These are phyloP conservation scores for Aplochiton taeniatus DNA, from an alignment of 2,797 vertebrate species.

Conservation along the genomic window DNA sequence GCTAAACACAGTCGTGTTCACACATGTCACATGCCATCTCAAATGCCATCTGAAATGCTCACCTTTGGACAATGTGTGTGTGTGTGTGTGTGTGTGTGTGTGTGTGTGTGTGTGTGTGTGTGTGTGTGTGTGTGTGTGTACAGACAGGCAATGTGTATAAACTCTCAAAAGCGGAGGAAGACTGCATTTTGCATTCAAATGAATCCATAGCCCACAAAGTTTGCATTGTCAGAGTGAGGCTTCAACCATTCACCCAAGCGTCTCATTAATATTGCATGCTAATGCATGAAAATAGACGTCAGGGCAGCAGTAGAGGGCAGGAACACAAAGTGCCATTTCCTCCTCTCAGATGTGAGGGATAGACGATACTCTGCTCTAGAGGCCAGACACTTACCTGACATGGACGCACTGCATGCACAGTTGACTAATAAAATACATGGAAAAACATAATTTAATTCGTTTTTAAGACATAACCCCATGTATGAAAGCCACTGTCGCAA, in stretches of 20 bases:
- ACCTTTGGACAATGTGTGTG: constrained; percentile 1
- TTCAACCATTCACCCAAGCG: constrained; percentile 39
- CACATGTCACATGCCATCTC: constrained; percentile 38
- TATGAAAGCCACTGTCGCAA: neutral
- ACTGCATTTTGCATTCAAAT: neutral
- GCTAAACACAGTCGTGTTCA: constrained; percentile 43
- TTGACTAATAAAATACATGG: too few relatives aligned
- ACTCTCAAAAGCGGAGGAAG: neutral
- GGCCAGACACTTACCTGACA: too few relatives aligned
- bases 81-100: neutral
- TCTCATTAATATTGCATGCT: constrained; percentile 55
- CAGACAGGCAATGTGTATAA: constrained; percentile 17
- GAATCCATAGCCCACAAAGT: neutral
- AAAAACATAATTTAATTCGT: too few relatives aligned
- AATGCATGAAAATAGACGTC: constrained; percentile 54
- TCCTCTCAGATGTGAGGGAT: constrained; percentile 4
- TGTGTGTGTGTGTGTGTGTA: neutral
- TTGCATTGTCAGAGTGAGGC: constrained; percentile 40
- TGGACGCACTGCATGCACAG: too few relatives aligned
- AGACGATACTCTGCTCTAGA: constrained; percentile 4
- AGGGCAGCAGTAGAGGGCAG: constrained; percentile 28
- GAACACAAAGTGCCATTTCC: constrained; percentile 31
- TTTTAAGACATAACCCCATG: neutral
- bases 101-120: too few relatives aligned
- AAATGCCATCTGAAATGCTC: constrained; percentile 36